A percentile compares a stretch with the other conserved stretches of the same genome.
Evolutionary conservation across 2,888 invertebrate species (phyloP).

Genomic region (Vesta saturnalis): DNA sequence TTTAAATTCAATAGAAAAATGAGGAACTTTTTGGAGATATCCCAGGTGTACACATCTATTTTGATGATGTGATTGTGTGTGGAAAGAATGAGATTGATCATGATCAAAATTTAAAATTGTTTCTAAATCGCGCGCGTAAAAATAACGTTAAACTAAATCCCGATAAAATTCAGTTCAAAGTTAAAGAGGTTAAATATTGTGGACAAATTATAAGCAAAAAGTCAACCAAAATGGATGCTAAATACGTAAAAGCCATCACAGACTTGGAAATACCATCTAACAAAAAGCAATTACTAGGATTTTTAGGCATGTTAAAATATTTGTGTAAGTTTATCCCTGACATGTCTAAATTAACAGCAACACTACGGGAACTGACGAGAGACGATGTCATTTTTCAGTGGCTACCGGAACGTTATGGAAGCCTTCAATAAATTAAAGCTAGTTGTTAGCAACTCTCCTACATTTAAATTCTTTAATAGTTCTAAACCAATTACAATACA

Average conservation of each 20-base stretch:
- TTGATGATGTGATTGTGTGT: no score
- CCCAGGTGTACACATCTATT: no score
- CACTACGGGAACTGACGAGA: conserved; percentile 23
- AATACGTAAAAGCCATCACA: conserved; percentile 36
- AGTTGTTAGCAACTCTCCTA: background rate
- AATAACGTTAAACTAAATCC: no score
- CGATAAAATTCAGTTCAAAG: background rate
- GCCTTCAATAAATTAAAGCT: background rate
- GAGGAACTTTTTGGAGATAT: no score
- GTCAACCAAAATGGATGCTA: background rate
- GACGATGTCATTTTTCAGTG: background rate
- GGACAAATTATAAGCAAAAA: conserved; percentile 9
- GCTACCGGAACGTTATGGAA: background rate
- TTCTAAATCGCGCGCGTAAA: no score
- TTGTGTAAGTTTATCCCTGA: conserved; percentile 36
- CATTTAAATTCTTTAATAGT: background rate
- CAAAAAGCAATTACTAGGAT: conserved; percentile 33
- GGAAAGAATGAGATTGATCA: no score
- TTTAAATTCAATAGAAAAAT: no score
- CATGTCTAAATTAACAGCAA: conserved; percentile 30
- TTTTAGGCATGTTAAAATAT: conserved; percentile 40
- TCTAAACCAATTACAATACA: conserved; percentile 11
- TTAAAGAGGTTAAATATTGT: background rate
- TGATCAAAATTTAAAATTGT: no score
- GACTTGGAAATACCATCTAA: conserved; percentile 26